Base-by-base conservation (phyloP, 1,140 invertebrate genomes). In the Lordiphosa stackelbergi region DNA sequence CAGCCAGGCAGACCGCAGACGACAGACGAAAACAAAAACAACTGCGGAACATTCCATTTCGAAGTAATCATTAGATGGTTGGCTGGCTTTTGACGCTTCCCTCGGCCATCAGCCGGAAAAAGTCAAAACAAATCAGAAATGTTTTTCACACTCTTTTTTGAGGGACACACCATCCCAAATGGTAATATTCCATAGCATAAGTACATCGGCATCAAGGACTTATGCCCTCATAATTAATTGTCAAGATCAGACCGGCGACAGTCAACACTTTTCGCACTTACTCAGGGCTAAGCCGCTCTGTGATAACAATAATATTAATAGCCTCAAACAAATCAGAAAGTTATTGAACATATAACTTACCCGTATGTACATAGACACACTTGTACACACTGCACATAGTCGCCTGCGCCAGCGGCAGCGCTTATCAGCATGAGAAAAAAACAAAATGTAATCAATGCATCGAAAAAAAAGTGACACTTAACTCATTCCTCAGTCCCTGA, bases 181-280 rank as follows among this genome's bases (percentile, higher is more conserved):
- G 34, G 77, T 38, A 81, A 81, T 81, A 83, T 81, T 81, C 75
- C 75, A 70, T 31, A 34, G 59, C 42, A 51, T 49, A 53, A 31
- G n/a, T 24, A 28, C n/a, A 45, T 28, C 34, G 28, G 22, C 24
- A 31, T 56, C 53, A 55, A 69, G 74, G 58, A 79, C 65, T 81
- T 65, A 73, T 79, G 63, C 48, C 75, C 75, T 75, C 59, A 73
- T 70, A 75, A 66, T 71, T 70, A 52, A 61, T 69, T 54, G 53
- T 55, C 64, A 55, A 56, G 37, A 64, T 42, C 49, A 38, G 53
- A 43, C 19, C 13, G 48, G 22, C 34, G 45, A 51, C 43, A 31
- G 46, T 66, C 72, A 74, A 74, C 62, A 74, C 66, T 74, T 81
- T 74, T 61, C 70, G 53, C 64, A 73, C 64, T 59, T 73, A 48